Evolutionary conservation across 2,797 vertebrate species (phyloP), one percentile per base, ranked within the genome.

Genomic region (Spondyliosoma cantharus): DNA sequence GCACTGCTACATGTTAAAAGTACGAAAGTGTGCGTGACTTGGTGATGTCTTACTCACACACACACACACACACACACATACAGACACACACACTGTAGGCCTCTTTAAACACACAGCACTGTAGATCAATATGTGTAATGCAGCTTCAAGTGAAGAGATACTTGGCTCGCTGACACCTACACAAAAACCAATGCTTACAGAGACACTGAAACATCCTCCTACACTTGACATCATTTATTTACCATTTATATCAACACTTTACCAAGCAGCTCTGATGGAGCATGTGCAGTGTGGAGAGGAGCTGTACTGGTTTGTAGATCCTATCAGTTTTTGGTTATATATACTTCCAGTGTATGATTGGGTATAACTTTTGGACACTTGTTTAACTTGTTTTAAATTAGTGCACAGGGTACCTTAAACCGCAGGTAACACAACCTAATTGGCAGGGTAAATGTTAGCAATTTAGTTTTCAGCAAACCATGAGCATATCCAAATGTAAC

Each of bases 141-240:
- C 57, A 50, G 71, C 62, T 78, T 76, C 19, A 56, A 66, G 58
- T 74, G 32, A 74, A 74, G 76, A 76, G 78, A 76, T 78, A 62
- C 68, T 78, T 74, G 54, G 76, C 78, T 84, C 13, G 48, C 82
- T 67, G 80, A 89, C 86, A 83, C 86, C 89, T 79, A 88, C 86
- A 58, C 76, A 56, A 79, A 78, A 84, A 82, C 1, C 69, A 59
- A 64, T 59, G 74, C 76, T 82, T 7, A 61, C 71, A 67, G 45
- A 85, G 70, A 76, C 71, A 78, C 37, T 68, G 62, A 82, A 86
- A 71, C 81, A 81, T 64, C 83, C 83, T 84, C 83, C 83, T 74
- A 80, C 64, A 56, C 81, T 83, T 71, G 72, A 83, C 82, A 83
- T 80, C 76, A 74, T 65, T 81, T 81, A 75, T 79, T 86, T 82